phyloP scores from a whole-genome alignment of 2,888 invertebrate genomes.

The Dryobota labecula region DNA sequence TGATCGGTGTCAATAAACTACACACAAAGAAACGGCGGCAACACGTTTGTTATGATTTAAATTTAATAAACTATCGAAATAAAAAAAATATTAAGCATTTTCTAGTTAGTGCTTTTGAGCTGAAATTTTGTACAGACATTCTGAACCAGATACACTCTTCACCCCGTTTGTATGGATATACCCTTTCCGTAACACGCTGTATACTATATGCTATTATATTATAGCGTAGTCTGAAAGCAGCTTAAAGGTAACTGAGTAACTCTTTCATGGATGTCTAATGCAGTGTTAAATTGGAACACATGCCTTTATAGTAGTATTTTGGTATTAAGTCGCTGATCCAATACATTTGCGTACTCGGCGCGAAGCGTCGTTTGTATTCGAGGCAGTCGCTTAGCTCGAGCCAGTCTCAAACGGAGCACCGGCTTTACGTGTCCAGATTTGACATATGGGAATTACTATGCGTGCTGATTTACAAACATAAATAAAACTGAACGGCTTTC shows the following conservation, averaged over 20 bases:
- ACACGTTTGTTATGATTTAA: too few species aligned
- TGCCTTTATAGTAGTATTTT: conserved; percentile 51
- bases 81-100: too few species aligned
- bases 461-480: conserved; percentile 63
- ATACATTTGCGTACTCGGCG: conserved; percentile 36
- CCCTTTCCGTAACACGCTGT: too few species aligned
- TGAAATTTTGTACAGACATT: too few species aligned
- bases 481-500: conserved; percentile 59
- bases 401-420: conserved; percentile 46
- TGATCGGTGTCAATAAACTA: too few species aligned
- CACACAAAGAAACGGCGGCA: too few species aligned
- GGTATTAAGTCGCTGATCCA: conserved; percentile 49
- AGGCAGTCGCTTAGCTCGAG: conserved; percentile 49
- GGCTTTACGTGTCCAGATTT: conserved; percentile 61
- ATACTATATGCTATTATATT: too few species aligned
- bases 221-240: too few species aligned
- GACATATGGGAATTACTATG: conserved; percentile 62
- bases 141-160: too few species aligned
- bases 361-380: conserved; percentile 57
- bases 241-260: conserved; percentile 40
- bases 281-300: conserved; percentile 51
- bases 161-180: too few species aligned
- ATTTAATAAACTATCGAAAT: too few species aligned
- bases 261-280: conserved; percentile 51
- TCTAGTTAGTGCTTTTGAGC: too few species aligned